A percentile compares a stretch with the other conserved stretches of the same genome.
These are phyloP conservation scores for Balanococcus diminutus DNA, from an alignment of 2,888 invertebrate genomes.

Conservation along the genomic window DNA sequence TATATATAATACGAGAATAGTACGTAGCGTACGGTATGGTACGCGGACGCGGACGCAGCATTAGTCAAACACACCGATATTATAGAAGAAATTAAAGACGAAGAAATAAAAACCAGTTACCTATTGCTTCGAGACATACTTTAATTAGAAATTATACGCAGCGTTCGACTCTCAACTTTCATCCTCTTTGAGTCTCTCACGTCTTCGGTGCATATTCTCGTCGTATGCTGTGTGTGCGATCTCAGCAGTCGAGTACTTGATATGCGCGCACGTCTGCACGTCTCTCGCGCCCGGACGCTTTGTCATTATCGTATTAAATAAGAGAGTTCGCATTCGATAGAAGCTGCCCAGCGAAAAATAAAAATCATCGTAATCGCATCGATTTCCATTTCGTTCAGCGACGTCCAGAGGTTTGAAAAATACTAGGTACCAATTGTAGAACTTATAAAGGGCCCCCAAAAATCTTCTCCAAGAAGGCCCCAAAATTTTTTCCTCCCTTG, in stretches of 20 bases:
- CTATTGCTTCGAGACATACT: background rate
- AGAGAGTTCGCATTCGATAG: background rate
- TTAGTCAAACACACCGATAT: background rate
- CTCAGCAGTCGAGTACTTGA: too few species aligned
- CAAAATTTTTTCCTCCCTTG: too few species aligned
- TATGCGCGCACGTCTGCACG: too few species aligned
- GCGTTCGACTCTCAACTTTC: background rate
- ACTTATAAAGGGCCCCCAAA: too few species aligned
- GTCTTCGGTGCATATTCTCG: too few species aligned
- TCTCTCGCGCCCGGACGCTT: background rate
- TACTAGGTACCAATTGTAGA: background rate
- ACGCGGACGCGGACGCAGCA: background rate
- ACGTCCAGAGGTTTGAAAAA: background rate
- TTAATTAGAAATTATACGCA: background rate
- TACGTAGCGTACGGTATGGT: background rate
- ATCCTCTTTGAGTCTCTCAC: background rate
- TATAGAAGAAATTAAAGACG: background rate
- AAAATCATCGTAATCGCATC: background rate
- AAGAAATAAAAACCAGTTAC: background rate
- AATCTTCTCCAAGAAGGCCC: too few species aligned
- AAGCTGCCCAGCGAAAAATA: background rate
- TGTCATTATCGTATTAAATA: background rate
- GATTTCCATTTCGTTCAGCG: background rate
- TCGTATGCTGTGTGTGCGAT: background rate
- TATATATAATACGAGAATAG: background rate